Base-by-base conservation (phyloP, 64 coral and sea anemone genomes). In the Porites australiensis region DNA sequence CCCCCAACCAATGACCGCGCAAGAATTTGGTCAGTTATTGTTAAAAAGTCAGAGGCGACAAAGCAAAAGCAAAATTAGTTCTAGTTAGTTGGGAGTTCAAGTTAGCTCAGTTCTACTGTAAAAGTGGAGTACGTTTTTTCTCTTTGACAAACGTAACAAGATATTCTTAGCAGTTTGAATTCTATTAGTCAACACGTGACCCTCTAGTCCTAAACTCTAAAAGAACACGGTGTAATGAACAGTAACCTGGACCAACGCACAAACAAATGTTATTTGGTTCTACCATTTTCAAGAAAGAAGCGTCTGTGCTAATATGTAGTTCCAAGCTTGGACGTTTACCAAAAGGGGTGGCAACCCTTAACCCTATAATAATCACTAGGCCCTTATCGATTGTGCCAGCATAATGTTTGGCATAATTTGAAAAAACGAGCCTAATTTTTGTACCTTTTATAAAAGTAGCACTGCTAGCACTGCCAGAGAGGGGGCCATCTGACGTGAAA, bases 111-210 rank as follows among this genome's bases (percentile, higher is more conserved):
- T 67, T 67, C 64, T 67, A 16, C 64, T 67, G 64, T 67, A 67
- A 67, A n/a, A 67, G 64, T 67, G 64, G 64, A 67, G 64, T 67
- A 67, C 64, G 64, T 67, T 67, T 67, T 67, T 67, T 67, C 21
- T n/a, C 64, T 67, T 67, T 67, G 64, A 13, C 21, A 67, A 12
- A n/a, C 21, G 64, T 67, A 67, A 67, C 64, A 18, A 23, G 63
- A 65, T 65, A 65, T 65, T 65, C n/a, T 65, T 16, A 65, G 63
- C 63, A 65, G 63, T 65, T 65, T 65, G 63, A 65, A 65, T 65
- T 65, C 63, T 65, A 65, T 65, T 65, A 65, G 63, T 65, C 63
- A 65, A 65, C 63, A 65, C 63, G 63, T 65, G 13, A 65, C 63
- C 63, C 63, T 65, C 63, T 65, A 65, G 63, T 16, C 63, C 63